Conservation (phyloP, 2,888 invertebrate genomes). For the Seira musarum region DNA sequence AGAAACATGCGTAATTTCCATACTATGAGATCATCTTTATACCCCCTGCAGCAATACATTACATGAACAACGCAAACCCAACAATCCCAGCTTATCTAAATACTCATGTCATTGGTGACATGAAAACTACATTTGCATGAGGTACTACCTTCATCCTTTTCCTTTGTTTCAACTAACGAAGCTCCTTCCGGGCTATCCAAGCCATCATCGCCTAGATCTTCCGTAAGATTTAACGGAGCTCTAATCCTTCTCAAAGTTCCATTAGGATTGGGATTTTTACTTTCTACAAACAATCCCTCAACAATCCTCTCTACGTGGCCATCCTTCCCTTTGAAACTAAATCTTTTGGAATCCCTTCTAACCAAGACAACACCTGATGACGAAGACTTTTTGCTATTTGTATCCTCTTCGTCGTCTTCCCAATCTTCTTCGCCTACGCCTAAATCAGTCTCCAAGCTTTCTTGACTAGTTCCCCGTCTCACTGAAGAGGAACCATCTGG, state of each 20-base stretch:
- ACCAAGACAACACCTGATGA: constrained; percentile 60
- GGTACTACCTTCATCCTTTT: constrained; percentile 35
- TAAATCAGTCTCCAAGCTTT: constrained; percentile 66
- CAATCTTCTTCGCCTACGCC: constrained; percentile 66
- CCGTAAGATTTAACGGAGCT: constrained; percentile 66
- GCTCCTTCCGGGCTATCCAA: constrained; percentile 55
- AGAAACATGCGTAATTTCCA: too few relatives aligned
- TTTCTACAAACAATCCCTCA: constrained; percentile 70
- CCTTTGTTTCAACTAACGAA: constrained; percentile 51
- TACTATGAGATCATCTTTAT: too few relatives aligned
- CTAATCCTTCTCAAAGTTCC: constrained; percentile 66
- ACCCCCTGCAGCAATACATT: too few relatives aligned
- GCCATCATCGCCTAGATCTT: constrained; percentile 57
- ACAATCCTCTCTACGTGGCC: constrained; percentile 68
- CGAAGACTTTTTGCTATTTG: constrained; percentile 30
- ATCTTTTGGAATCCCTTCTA: constrained; percentile 67
- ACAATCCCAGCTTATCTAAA: too few relatives aligned
- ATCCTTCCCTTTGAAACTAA: constrained; percentile 64
- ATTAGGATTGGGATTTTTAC: constrained; percentile 67
- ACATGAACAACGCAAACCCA: too few relatives aligned
- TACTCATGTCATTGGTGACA: too few relatives aligned
- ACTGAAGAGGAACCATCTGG: constrained; percentile 43
- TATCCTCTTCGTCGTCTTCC: constrained; percentile 61
- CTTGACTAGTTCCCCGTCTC: constrained; percentile 55
- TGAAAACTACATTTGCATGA: too few relatives aligned